Conservation (phyloP, 2,888 invertebrate species). For the Rhingia rostrata region DNA sequence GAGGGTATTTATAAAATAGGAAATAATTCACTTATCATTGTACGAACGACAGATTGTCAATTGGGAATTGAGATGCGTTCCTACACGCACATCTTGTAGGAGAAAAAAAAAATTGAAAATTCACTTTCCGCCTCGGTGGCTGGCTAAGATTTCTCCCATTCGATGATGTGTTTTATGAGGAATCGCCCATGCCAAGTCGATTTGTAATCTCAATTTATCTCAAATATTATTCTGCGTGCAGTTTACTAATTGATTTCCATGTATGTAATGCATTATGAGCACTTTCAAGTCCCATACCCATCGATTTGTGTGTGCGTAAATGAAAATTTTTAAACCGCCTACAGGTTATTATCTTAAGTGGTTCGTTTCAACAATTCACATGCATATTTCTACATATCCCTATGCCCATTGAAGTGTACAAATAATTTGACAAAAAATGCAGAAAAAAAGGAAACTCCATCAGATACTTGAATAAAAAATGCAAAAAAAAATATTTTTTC, state of each 20-base stretch:
- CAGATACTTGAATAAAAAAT: constrained; percentile 52
- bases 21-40: constrained; percentile 19
- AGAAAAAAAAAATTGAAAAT: constrained; percentile 7
- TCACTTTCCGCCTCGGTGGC: constrained; percentile 52
- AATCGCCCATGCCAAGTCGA: constrained; percentile 57
- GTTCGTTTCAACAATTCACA: constrained; percentile 57
- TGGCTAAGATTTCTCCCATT: constrained; percentile 42
- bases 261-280: constrained; percentile 42
- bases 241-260: constrained; percentile 69
- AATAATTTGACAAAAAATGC: constrained; percentile 43
- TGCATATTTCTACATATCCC: constrained; percentile 22
- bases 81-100: constrained; percentile 1
- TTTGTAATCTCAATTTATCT: constrained; percentile 50
- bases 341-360: constrained; percentile 73
- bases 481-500: constrained; percentile 45
- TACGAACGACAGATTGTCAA: not conserved
- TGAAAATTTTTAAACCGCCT: constrained; percentile 40
- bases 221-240: constrained; percentile 27
- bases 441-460: constrained; percentile 14
- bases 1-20: constrained; percentile 1
- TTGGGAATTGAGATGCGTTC: constrained; percentile 18
- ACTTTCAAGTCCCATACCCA: constrained; percentile 4
- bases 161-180: constrained; percentile 47
- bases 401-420: constrained; percentile 64
- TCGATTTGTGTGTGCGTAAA: constrained; percentile 33